Base-by-base conservation (phyloP, 1,140 invertebrate genomes). In the Drosophila nigrodunni region DNA sequence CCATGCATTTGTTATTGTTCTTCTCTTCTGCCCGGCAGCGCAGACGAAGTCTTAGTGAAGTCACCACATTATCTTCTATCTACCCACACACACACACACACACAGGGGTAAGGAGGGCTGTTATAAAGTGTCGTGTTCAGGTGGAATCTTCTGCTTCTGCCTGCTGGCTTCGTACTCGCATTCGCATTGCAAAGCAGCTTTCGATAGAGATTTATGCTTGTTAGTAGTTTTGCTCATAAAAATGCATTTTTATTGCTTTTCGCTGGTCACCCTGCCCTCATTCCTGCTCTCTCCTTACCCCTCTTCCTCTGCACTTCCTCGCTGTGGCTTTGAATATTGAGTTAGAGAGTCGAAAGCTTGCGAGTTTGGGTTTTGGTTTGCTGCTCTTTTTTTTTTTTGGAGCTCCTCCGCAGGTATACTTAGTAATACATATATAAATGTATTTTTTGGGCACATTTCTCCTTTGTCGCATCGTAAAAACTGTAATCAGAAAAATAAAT, bases 201-300 rank as follows among this genome's bases (percentile, higher is more conserved):
- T 89, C 85, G 85, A 89, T 89, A 90, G 80, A 89, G 85, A 89
- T 89, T 89, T 89, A 89, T 89, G 86, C 81, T 89, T 89, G 85
- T 89, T 89, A 86, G 80, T 89, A 89, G 85, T 89, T 89, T 90
- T 89, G 85, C 85, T 89, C 85, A 89, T 89, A 89, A 89, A 89
- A 89, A 89, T 89, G 86, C 78, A 89, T 90, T 89, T 89, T 89
- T 89, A 89, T 89, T 89, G 85, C 85, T 71, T 85, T 86, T 78
- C 72, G 69, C 61, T 60, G 82, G 55, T 68, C 37, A 41, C 54
- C 65, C 46, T 34, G 8, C 71, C 34, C 25, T 34, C 11, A 30
- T 21, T 8, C 35, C 6, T 1, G 4, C 39, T 2, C 11, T 6
- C 25, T 15, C 41, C 13, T 7, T 4, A 30, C 13, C 37, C 0